Percentiles rank a stretch among this genome's conserved stretches.
phyloP scores from a whole-genome alignment of 2,888 invertebrate species.

The Thymelicus sylvestris region DNA sequence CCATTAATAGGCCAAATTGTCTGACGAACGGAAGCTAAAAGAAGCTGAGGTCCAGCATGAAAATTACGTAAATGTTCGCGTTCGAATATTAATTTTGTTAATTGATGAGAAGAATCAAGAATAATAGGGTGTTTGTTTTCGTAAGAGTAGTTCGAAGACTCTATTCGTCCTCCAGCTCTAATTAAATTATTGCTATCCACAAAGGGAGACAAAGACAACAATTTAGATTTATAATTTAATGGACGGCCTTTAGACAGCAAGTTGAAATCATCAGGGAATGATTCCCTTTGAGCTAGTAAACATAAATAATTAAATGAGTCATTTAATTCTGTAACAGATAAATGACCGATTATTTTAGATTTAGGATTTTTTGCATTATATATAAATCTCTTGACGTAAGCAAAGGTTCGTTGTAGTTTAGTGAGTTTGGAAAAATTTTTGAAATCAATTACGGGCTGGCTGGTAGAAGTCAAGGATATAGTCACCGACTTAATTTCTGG shows the following conservation, averaged over 20 bases:
- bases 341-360: too few relatives aligned
- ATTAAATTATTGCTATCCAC: conserved; percentile 3
- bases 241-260: not conserved
- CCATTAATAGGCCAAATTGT: conserved; percentile 6
- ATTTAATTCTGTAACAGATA: too few relatives aligned
- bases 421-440: conserved; percentile 11
- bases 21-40: conserved; percentile 3
- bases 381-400: too few relatives aligned
- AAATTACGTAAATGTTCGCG: not conserved
- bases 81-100: not conserved
- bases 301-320: not conserved
- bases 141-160: not conserved
- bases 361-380: too few relatives aligned
- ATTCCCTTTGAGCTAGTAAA: conserved; percentile 36
- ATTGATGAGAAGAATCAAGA: not conserved
- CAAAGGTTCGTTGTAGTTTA: conserved; percentile 30
- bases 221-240: conserved; percentile 6
- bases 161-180: not conserved
- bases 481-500: conserved; percentile 17
- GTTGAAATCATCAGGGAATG: conserved; percentile 21
- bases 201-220: conserved; percentile 17
- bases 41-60: not conserved
- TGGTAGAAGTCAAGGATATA: not conserved
- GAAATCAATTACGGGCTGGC: conserved; percentile 27
- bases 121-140: not conserved